Conservation (phyloP, 2,113 vertebrate genomes). For the Calonectris borealis region DNA sequence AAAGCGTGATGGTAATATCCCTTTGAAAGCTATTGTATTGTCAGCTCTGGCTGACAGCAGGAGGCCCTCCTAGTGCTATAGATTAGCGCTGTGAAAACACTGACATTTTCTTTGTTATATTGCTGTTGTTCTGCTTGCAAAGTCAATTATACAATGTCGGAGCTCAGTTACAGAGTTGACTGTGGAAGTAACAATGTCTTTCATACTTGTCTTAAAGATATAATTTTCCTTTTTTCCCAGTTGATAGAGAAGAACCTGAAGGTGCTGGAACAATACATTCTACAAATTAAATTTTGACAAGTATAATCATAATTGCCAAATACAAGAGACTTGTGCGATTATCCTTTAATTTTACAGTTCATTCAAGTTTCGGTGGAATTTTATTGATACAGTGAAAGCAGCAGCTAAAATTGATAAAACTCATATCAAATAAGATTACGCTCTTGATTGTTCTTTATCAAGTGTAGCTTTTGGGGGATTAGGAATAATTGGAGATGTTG, state of each 20-base stretch:
- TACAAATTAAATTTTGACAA: slow-evolving; percentile 70
- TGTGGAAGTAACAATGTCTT: slow-evolving; percentile 75
- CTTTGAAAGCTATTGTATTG: slow-evolving; percentile 84
- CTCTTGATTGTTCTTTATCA: slow-evolving; percentile 66
- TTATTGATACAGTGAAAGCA: slow-evolving; percentile 65
- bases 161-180: slow-evolving; percentile 80
- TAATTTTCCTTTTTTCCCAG: slow-evolving; percentile 73
- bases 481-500: slow-evolving; percentile 54
- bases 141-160: slow-evolving; percentile 82
- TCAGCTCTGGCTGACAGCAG: slow-evolving; percentile 79
- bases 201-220: slow-evolving; percentile 76
- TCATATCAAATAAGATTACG: slow-evolving; percentile 61
- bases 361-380: slow-evolving; percentile 67
- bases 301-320: slow-evolving; percentile 66
- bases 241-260: slow-evolving; percentile 60
- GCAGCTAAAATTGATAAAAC: slow-evolving; percentile 65
- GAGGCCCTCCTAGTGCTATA: slow-evolving; percentile 80
- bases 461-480: slow-evolving; percentile 63
- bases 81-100: slow-evolving; percentile 82
- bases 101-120: slow-evolving; percentile 81
- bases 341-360: slow-evolving; percentile 72
- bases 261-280: slow-evolving; percentile 55
- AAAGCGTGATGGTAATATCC: slow-evolving; percentile 83
- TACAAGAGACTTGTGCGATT: slow-evolving; percentile 62
- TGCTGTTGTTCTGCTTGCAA: slow-evolving; percentile 80